These are phyloP conservation scores for Vandiemenella viatica DNA, from an alignment of 2,888 invertebrate species.

Conservation along the genomic window DNA sequence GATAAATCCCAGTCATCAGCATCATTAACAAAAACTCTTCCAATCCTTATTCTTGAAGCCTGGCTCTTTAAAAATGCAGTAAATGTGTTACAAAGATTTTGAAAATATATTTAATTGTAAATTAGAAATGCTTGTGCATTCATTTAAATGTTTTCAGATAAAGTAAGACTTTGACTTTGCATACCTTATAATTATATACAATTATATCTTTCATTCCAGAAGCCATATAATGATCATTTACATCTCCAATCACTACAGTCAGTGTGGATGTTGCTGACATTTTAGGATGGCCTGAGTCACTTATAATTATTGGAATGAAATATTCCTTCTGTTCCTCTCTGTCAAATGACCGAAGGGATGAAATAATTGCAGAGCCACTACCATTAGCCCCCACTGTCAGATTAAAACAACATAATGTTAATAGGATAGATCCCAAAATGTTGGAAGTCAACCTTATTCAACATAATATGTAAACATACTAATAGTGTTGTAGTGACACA, in stretches of 20 bases:
- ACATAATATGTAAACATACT: too few species aligned
- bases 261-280: conserved; percentile 36
- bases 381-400: conserved; percentile 36
- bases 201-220: conserved; percentile 40
- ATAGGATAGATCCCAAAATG: too few species aligned
- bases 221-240: conserved; percentile 41
- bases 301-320: conserved; percentile 39
- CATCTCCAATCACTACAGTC: conserved; percentile 40
- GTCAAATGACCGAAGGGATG: conserved; percentile 34
- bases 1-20: conserved; percentile 44
- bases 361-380: conserved; percentile 37
- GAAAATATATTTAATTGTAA: too few species aligned
- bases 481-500: too few species aligned
- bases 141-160: too few species aligned
- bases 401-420: too few species aligned
- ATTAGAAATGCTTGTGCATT: too few species aligned
- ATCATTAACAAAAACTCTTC: conserved; percentile 41
- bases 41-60: conserved; percentile 34
- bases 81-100: too few species aligned
- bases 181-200: conserved; percentile 40
- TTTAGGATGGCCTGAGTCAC: conserved; percentile 36
- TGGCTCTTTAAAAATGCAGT: conserved; percentile 22
- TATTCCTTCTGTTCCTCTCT: conserved; percentile 37
- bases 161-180: too few species aligned
- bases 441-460: too few species aligned